Evolutionary conservation across 2,113 vertebrate genomes (phyloP).

Genomic region (Tragelaphus scriptus): DNA sequence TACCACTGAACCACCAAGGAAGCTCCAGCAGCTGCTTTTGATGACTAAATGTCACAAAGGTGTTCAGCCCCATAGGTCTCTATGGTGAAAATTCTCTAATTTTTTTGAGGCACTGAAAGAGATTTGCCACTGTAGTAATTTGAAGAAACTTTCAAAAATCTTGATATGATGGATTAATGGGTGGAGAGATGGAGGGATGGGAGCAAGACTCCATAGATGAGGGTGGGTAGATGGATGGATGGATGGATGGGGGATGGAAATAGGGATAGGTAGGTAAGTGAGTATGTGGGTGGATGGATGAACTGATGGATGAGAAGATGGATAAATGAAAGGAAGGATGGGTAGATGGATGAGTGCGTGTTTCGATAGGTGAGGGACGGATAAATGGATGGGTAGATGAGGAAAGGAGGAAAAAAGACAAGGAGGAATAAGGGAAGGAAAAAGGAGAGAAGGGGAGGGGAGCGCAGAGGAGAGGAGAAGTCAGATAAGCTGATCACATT

Average conservation of each 20-base stretch:
- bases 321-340: not conserved
- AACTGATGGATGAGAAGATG: not conserved
- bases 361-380: not conserved
- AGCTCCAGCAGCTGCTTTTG: not conserved
- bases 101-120: not conserved
- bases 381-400: not conserved
- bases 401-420: not conserved
- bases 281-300: not conserved
- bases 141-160: not conserved
- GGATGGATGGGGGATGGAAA: not conserved
- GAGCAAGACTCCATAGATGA: not conserved
- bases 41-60: not conserved
- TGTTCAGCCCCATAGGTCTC: fast-evolving
- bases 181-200: no score
- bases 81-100: not conserved
- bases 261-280: not conserved
- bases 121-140: not conserved
- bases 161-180: not conserved
- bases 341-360: not conserved
- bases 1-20: not conserved
- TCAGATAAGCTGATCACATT: not conserved
- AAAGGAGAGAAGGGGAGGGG: fast-evolving
- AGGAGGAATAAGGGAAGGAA: not conserved
- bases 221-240: not conserved
- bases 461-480: not conserved